A percentile compares a stretch with the other conserved stretches of the same genome.
Conservation (phyloP, 2,113 vertebrate genomes). For the Sinocyclocheilus grahami region DNA sequence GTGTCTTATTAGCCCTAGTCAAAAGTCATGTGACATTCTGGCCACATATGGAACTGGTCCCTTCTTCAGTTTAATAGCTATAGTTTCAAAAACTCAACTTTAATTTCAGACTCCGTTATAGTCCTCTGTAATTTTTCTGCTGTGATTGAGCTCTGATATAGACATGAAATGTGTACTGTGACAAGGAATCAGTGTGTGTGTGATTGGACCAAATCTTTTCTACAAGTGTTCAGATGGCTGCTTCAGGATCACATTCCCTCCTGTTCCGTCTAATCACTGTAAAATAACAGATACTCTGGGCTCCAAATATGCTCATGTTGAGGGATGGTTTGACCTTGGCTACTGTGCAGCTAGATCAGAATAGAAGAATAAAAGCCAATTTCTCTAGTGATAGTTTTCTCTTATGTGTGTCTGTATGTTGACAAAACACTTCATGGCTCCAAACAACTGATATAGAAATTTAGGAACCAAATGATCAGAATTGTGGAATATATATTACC, state of each 20-base stretch:
- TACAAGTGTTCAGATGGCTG: constrained; percentile 1
- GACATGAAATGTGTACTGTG: not conserved
- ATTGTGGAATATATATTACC: not conserved
- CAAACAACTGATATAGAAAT: too few species aligned
- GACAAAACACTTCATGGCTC: not conserved
- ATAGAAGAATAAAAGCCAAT: too few species aligned
- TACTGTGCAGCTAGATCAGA: not conserved
- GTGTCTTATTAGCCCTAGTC: not conserved
- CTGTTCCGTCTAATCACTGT: not conserved
- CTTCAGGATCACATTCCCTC: constrained; percentile 8
- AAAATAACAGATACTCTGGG: not conserved
- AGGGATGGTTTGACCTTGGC: not conserved
- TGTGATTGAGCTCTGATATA: constrained; percentile 3
- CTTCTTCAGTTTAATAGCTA: not conserved
- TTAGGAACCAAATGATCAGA: not conserved
- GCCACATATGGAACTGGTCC: not conserved
- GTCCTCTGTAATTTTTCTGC: not conserved
- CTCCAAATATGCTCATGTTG: not conserved
- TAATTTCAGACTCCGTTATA: not conserved
- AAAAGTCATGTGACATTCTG: not conserved
- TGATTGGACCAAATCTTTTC: constrained; percentile 10
- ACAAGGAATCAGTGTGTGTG: not conserved
- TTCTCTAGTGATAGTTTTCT: too few species aligned
- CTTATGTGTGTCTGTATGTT: not conserved
- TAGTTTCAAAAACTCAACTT: not conserved